phyloP scores from a whole-genome alignment of 1,140 invertebrate species.

The Eufriesea mexicana region DNA sequence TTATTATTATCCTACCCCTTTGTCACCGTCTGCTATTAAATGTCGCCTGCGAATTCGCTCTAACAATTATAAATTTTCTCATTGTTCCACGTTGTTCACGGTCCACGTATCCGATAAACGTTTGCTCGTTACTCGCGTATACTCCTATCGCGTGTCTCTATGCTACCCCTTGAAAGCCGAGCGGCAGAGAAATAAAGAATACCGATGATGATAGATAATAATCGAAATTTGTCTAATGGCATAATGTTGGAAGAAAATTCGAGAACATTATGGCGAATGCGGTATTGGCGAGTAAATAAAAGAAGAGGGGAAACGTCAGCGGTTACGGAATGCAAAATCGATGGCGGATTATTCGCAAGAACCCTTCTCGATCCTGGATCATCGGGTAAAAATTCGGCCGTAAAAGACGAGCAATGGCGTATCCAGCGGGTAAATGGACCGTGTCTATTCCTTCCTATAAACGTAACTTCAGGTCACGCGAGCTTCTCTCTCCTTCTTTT shows the following conservation, averaged over 20 bases:
- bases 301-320: background rate
- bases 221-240: no score
- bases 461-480: conserved; percentile 65
- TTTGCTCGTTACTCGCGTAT: background rate
- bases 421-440: conserved; percentile 59
- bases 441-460: conserved; percentile 61
- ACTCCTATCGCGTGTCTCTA: no score
- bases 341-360: conserved; percentile 1
- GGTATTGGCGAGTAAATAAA: background rate
- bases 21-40: background rate
- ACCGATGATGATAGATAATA: no score
- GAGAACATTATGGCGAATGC: no score
- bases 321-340: background rate
- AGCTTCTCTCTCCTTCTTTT: conserved; percentile 30
- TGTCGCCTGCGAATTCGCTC: background rate
- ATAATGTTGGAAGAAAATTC: no score
- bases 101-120: conserved; percentile 32
- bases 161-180: background rate
- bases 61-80: conserved; percentile 62
- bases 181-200: background rate
- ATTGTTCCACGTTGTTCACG: conserved; percentile 46
- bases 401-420: conserved; percentile 27
- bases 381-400: conserved; percentile 10
- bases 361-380: conserved; percentile 1
- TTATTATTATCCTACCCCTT: conserved; percentile 13